These are phyloP conservation scores for Diacarnus erythraeanus DNA, from an alignment of 37 sponge, comb jelly and placozoan genomes.

Conservation along the genomic window DNA sequence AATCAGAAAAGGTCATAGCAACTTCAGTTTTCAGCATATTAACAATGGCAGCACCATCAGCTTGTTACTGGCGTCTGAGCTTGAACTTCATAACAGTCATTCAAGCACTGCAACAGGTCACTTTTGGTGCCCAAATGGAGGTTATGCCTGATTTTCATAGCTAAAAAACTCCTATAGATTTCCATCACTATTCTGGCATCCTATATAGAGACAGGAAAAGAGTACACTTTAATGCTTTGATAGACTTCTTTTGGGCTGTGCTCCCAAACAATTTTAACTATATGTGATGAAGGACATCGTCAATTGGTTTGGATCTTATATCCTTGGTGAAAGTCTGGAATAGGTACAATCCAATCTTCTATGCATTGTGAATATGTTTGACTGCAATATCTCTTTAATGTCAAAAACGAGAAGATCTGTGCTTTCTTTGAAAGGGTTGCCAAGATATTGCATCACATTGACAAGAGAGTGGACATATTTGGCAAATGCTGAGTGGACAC, in stretches of 20 bases:
- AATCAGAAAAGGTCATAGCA: conserved; percentile 37
- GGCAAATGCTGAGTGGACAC: conserved; percentile 22
- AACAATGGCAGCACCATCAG: conserved; percentile 50
- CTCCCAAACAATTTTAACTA: conserved; percentile 3
- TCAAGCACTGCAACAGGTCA: conserved; percentile 21
- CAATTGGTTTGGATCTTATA: conserved; percentile 19
- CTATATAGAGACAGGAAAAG: conserved; percentile 37
- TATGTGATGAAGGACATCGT: conserved; percentile 20
- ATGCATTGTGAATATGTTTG: neutral
- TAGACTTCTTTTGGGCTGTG: neutral
- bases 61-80: conserved; percentile 1
- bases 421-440: conserved; percentile 50
- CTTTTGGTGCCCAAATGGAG: conserved; percentile 37
- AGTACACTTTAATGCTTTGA: conserved; percentile 24
- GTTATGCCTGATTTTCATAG: conserved; percentile 1
- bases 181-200: conserved; percentile 33
- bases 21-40: conserved; percentile 44
- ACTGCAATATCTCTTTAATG: conserved; percentile 37
- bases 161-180: conserved; percentile 18
- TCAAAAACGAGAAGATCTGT: conserved; percentile 37
- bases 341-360: conserved; percentile 28
- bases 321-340: conserved; percentile 29
- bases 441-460: conserved; percentile 29
- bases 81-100: conserved; percentile 21
- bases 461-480: conserved; percentile 45